Conservation (phyloP, 2,888 invertebrate species). For the Panorpa germanica region DNA sequence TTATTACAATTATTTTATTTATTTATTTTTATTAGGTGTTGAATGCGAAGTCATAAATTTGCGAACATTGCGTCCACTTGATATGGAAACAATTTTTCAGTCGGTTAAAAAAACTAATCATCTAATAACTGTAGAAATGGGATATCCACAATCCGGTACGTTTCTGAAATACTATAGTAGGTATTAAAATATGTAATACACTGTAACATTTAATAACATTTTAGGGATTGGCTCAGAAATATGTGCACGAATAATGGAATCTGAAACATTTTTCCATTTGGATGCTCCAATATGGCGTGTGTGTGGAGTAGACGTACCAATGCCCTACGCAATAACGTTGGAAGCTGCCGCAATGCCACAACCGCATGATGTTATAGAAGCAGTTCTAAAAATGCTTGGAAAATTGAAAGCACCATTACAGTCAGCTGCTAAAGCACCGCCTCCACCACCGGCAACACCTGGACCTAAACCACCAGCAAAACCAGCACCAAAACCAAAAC, state of each 20-base stretch:
- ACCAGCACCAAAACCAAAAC: too few relatives aligned
- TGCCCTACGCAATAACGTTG: conserved; percentile 86
- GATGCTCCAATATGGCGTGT: conserved; percentile 89
- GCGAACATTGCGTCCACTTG: conserved; percentile 76
- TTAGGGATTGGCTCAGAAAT: conserved; percentile 87
- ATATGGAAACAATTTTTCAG: conserved; percentile 52
- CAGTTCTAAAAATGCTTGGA: conserved; percentile 66
- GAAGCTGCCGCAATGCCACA: conserved; percentile 65
- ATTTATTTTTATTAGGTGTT: conserved; percentile 31
- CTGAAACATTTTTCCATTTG: conserved; percentile 82
- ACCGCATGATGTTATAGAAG: conserved; percentile 51
- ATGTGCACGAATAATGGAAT: conserved; percentile 82
- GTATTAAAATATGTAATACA: background rate
- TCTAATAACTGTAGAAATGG: conserved; percentile 83
- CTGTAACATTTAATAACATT: conserved; percentile 1
- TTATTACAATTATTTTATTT: too few relatives aligned
- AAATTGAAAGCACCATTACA: too few relatives aligned
- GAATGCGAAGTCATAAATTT: conserved; percentile 91
- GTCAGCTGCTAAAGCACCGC: too few relatives aligned
- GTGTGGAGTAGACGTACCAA: conserved; percentile 85
- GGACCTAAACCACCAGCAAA: too few relatives aligned
- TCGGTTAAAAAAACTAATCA: conserved; percentile 94
- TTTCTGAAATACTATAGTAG: conserved; percentile 4
- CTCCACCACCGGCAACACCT: too few relatives aligned
- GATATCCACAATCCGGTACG: conserved; percentile 80